phyloP scores from a whole-genome alignment of 2,888 invertebrate genomes.

The Callyntrura sp. region DNA sequence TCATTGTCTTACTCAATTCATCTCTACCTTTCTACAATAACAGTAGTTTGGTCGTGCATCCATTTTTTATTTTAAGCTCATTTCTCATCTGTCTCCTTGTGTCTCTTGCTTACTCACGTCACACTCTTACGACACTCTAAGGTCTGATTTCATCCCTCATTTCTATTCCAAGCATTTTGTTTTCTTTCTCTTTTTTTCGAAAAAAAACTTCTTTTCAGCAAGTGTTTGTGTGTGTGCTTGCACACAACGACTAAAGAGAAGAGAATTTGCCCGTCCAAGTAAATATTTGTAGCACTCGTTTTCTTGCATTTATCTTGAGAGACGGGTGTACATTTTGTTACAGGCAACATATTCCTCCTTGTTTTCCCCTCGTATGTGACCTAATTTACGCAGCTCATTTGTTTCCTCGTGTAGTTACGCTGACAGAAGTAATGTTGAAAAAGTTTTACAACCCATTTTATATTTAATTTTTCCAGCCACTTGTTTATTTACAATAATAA shows the following conservation, averaged over 20 bases:
- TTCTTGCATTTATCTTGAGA: neutral
- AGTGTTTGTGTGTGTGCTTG: neutral
- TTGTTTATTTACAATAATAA: slow-evolving; percentile 10
- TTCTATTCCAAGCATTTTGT: slow-evolving; percentile 62
- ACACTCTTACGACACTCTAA: slow-evolving; percentile 76
- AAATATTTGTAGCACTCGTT: neutral
- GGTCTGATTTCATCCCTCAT: slow-evolving; percentile 75
- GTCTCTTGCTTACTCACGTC: slow-evolving; percentile 72
- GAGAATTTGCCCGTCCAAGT: neutral
- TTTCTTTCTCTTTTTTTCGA: slow-evolving; percentile 43
- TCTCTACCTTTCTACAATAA: slow-evolving; percentile 12
- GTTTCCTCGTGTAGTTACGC: slow-evolving; percentile 34
- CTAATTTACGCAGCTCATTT: slow-evolving; percentile 70
- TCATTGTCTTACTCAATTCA: slow-evolving; percentile 1
- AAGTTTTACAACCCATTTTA: slow-evolving; percentile 46
- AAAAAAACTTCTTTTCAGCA: neutral
- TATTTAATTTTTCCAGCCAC: slow-evolving; percentile 49
- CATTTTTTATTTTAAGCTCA: slow-evolving; percentile 69
- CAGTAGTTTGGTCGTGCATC: neutral
- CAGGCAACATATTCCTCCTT: neutral
- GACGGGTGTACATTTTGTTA: neutral
- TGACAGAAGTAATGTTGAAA: slow-evolving; percentile 61
- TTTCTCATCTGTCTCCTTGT: slow-evolving; percentile 66
- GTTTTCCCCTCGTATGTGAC: slow-evolving; percentile 35
- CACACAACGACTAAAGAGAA: neutral